A percentile compares a stretch with the other conserved stretches of the same genome.
phyloP scores from a whole-genome alignment of 2,113 vertebrate species.

The Megaceryle maxima region DNA sequence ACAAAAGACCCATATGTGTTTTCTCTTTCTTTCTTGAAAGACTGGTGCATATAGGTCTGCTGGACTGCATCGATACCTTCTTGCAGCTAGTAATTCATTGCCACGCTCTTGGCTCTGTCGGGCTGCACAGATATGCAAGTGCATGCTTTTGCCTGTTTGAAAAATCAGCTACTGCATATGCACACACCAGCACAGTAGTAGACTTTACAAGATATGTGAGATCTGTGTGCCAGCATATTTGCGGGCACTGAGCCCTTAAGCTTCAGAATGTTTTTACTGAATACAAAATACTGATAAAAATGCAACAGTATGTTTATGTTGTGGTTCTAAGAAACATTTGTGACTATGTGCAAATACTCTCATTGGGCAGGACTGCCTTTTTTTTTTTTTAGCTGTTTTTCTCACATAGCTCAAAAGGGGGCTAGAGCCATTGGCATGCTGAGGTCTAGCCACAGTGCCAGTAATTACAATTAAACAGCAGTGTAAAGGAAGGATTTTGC shows the following conservation, averaged over 20 bases:
- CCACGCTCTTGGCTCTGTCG: background rate
- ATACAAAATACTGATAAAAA: conserved; percentile 47
- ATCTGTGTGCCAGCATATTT: conserved; percentile 15
- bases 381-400: background rate
- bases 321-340: background rate
- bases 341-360: conserved; percentile 38
- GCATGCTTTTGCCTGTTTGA: background rate
- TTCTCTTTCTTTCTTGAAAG: background rate
- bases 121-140: conserved; percentile 13
- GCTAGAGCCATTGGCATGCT: background rate
- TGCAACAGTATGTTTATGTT: conserved; percentile 20
- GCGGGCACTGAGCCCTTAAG: conserved; percentile 55
- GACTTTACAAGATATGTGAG: background rate
- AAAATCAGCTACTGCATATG: conserved; percentile 7
- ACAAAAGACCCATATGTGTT: background rate
- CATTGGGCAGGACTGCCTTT: background rate
- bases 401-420: background rate
- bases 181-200: background rate
- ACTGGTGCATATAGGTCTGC: background rate
- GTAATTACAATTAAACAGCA: background rate
- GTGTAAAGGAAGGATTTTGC: background rate
- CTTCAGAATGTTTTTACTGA: conserved; percentile 37
- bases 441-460: background rate
- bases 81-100: background rate
- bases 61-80: conserved; percentile 1